Conservation (phyloP, 2,797 vertebrate species). For the Myiothlypis coronata region DNA sequence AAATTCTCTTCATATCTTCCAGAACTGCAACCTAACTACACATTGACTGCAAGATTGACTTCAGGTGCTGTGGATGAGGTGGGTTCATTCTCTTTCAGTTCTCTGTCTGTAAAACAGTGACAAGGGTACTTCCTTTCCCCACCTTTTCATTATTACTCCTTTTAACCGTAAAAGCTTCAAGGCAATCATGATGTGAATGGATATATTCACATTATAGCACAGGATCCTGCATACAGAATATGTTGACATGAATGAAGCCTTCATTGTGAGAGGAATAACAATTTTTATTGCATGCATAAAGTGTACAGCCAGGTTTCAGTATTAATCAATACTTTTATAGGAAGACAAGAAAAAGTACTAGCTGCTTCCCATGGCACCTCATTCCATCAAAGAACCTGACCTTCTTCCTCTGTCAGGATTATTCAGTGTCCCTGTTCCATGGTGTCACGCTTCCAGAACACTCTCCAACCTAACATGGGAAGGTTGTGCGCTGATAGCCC, state of each 20-base stretch:
- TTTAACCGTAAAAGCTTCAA: neutral
- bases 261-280: neutral
- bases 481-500: neutral
- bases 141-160: neutral
- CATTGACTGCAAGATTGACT: neutral
- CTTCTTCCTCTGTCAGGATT: neutral
- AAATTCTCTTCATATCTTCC: neutral
- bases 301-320: neutral
- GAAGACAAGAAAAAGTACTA: neutral
- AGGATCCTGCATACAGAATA: neutral
- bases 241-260: neutral
- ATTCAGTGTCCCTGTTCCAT: neutral
- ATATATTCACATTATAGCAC: neutral
- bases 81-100: neutral
- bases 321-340: neutral
- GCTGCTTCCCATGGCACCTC: neutral
- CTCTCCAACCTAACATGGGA: neutral
- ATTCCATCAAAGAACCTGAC: neutral
- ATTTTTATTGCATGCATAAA: neutral
- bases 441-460: neutral
- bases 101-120: neutral
- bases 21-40: neutral
- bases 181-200: neutral
- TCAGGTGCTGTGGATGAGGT: neutral
- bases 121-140: neutral